Conservation (phyloP, 1,140 invertebrate genomes). For the Pogonus chalceus region DNA sequence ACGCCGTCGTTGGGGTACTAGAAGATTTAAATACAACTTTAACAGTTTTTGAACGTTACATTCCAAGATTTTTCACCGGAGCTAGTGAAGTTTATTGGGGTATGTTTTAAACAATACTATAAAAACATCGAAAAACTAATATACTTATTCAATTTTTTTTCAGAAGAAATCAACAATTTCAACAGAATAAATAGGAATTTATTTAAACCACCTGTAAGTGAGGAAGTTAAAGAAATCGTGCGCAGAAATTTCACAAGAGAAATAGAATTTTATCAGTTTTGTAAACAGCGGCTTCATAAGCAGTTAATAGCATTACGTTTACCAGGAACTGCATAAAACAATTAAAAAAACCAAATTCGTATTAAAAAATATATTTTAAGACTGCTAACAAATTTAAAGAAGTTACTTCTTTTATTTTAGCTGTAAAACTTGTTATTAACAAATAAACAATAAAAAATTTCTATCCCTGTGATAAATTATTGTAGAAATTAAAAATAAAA, state of each 20-base stretch:
- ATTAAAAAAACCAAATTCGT: neutral
- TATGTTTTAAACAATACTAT: slow-evolving; percentile 36
- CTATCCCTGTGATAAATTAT: no score
- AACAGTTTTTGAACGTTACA: slow-evolving; percentile 71
- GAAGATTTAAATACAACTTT: slow-evolving; percentile 80
- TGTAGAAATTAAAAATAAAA: no score
- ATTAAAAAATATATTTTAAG: neutral
- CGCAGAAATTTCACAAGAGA: slow-evolving; percentile 77
- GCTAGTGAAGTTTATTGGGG: slow-evolving; percentile 69
- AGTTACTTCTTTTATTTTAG: no score
- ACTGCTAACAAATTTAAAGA: no score
- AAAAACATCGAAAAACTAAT: neutral
- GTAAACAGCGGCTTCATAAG: slow-evolving; percentile 69
- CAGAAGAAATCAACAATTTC: slow-evolving; percentile 64
- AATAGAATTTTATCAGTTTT: slow-evolving; percentile 88
- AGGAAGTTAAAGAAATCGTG: slow-evolving; percentile 78
- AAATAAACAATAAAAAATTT: no score
- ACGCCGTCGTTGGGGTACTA: slow-evolving; percentile 77
- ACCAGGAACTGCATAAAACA: slow-evolving; percentile 2
- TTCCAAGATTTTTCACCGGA: slow-evolving; percentile 73
- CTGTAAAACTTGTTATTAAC: no score
- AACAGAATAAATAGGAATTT: slow-evolving; percentile 74
- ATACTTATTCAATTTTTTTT: slow-evolving; percentile 22
- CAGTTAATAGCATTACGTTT: slow-evolving; percentile 62
- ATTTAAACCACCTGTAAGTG: slow-evolving; percentile 77